phyloP scores from a whole-genome alignment of 2,888 invertebrate genomes.

The Molanna angustata region DNA sequence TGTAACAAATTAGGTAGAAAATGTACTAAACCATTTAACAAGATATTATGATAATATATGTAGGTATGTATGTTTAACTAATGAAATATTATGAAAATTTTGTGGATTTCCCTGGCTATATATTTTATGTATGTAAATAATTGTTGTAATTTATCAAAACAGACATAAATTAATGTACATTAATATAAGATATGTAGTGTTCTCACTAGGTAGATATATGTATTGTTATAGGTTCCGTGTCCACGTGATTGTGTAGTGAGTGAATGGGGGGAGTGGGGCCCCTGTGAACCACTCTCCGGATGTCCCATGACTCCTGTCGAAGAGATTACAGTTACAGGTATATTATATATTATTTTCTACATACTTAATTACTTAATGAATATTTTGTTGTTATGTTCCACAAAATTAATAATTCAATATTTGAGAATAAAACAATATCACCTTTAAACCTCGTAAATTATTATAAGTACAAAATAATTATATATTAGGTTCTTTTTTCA shows the following conservation, averaged over 20 bases:
- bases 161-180: background rate
- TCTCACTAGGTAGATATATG: background rate
- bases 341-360: background rate
- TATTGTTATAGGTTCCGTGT: conserved; percentile 52
- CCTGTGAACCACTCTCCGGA: conserved; percentile 56
- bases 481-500: no score
- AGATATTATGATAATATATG: no score
- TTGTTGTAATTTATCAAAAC: no score
- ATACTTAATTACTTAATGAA: background rate
- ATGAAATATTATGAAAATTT: no score
- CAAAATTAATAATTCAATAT: background rate
- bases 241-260: conserved; percentile 60
- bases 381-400: background rate
- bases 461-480: no score
- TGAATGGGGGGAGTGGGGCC: conserved; percentile 61
- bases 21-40: no score
- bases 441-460: no score
- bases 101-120: no score
- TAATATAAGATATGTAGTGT: background rate
- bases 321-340: conserved; percentile 52
- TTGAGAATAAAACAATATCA: no score
- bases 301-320: conserved; percentile 52
- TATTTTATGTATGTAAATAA: no score
- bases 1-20: no score
- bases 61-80: no score